Base-by-base conservation (phyloP, 2,797 vertebrate genomes). In the Chrysocyon brachyurus region DNA sequence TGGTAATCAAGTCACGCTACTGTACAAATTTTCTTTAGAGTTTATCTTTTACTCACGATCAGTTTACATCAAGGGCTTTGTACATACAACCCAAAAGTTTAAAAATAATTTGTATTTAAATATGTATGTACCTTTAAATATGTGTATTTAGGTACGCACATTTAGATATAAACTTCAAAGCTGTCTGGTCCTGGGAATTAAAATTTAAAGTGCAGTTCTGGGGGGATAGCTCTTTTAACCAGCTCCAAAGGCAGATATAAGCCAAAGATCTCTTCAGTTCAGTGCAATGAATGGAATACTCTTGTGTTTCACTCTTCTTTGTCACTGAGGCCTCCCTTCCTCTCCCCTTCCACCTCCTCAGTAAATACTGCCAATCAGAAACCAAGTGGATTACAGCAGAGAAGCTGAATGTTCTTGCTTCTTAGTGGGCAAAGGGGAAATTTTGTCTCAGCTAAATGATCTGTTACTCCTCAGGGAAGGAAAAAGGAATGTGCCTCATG, bases 91-190 rank as follows among this genome's bases (percentile, higher is more conserved):
- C 12, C 63, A 86, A 64, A 92, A 84, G 59, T 56, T 88, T 95
- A 66, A 91, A 95, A 95, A 94, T 66, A 91, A 94, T 31, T 46
- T 92, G 70, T 87, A 81, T 84, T 93, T 86, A 94, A 95, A 92
- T 95, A 79, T 56, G 28, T 57, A 75, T 57, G 26, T 75, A 61
- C 26, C 93, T 64, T 86, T 96, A 95, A 83, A 81, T 79, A 52
- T 63, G 33, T 73, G 40, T n/a, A 59, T 73, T 94, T 84, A 90
- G 92, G 88, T 68, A 81, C 22, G 63, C n/a, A 17, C 9, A 85
- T 87, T 92, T 91, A 97, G 89, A 96, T 93, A 96, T 72, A 93
- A 64, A 81, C 40, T 84, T 97, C 95, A 96, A 92, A 90, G 33
- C 52, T 97, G 61, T 90, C 56, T 64, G 73, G 88, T 90, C 66